phyloP scores from a whole-genome alignment of 2,797 vertebrate species.

The Sarcoramphus papa region DNA sequence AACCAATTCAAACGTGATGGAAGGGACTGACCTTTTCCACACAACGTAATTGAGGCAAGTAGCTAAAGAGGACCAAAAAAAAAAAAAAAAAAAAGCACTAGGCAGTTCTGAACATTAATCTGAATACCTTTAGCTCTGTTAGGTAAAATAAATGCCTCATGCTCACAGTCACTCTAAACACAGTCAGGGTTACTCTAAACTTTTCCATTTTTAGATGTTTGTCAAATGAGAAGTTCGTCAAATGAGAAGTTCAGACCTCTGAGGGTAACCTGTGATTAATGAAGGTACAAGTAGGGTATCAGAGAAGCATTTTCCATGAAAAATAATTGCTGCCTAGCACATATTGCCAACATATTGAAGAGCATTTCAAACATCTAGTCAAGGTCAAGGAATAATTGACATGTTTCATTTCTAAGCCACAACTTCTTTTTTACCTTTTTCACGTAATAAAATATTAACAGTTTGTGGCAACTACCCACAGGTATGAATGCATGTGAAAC shows the following conservation, averaged over 20 bases:
- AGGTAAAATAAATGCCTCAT: neutral
- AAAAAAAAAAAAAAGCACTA: neutral
- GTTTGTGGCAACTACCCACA: neutral
- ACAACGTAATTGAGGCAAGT: neutral
- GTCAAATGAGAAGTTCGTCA: neutral
- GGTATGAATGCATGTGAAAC: neutral
- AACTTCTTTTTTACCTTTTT: neutral
- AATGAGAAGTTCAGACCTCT: neutral
- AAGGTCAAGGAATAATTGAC: neutral
- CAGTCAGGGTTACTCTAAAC: neutral
- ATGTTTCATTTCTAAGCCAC: neutral
- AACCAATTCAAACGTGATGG: neutral
- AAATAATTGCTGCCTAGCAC: neutral
- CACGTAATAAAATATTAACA: neutral
- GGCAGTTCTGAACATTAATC: neutral
- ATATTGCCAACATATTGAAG: neutral
- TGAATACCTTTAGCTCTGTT: neutral
- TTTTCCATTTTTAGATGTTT: neutral
- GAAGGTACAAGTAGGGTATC: neutral
- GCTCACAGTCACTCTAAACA: neutral
- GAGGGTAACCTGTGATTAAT: neutral
- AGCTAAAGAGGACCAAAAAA: neutral
- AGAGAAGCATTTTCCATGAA: neutral
- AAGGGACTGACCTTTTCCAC: neutral
- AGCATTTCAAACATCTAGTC: neutral